These are phyloP conservation scores for Melanotaenia boesemani DNA, from an alignment of 2,797 vertebrate genomes.

Conservation along the genomic window DNA sequence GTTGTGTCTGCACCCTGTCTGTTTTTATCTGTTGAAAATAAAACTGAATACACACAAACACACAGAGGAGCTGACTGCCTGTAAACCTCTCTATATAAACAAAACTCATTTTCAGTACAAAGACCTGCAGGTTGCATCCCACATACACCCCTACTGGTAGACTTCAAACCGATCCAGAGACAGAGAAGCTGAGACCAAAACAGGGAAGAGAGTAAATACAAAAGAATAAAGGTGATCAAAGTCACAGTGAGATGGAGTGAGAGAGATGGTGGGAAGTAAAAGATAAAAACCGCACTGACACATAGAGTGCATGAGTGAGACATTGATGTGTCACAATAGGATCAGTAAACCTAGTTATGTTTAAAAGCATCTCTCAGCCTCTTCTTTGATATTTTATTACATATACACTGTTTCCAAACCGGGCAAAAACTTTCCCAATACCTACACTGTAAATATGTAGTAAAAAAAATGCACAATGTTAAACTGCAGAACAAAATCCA, in stretches of 20 bases:
- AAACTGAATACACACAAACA: conserved; percentile 7
- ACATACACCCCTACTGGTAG: conserved; percentile 62
- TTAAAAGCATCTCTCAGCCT: conserved; percentile 28
- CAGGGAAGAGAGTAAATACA: conserved; percentile 24
- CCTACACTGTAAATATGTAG: not conserved
- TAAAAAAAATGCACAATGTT: not conserved
- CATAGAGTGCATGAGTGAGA: conserved; percentile 3
- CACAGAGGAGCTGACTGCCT: conserved; percentile 26
- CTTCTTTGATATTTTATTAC: conserved; percentile 29
- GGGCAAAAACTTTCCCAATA: not conserved
- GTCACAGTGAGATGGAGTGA: conserved; percentile 33
- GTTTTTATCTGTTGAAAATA: conserved; percentile 51
- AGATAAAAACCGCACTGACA: not conserved
- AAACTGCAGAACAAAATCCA: not conserved
- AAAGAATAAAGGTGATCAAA: conserved; percentile 47
- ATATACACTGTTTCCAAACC: conserved; percentile 11
- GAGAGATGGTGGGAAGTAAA: not conserved
- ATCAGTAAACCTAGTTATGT: conserved; percentile 37
- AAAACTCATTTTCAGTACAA: conserved; percentile 59
- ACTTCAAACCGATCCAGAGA: conserved; percentile 67
- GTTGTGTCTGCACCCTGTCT: conserved; percentile 47
- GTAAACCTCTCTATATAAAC: conserved; percentile 57
- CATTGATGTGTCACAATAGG: conserved; percentile 25
- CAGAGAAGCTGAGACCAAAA: conserved; percentile 27
- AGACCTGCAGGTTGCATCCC: conserved; percentile 60